These are phyloP conservation scores for Hephaestus fuliginosus DNA, from an alignment of 2,797 vertebrate species.

Conservation along the genomic window DNA sequence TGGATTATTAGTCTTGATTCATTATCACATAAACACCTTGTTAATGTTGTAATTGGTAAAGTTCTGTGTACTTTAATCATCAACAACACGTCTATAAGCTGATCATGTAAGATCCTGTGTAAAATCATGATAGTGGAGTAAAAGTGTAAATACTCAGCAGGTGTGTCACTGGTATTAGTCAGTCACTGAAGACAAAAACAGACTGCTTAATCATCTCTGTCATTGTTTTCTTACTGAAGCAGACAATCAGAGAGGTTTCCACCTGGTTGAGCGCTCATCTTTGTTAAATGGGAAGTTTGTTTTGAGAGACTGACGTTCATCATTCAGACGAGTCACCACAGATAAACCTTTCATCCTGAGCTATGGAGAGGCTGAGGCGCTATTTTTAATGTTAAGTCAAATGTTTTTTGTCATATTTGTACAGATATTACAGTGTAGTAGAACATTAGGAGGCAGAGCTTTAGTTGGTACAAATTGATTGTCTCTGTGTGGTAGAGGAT, in stretches of 20 bases:
- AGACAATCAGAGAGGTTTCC: conserved; percentile 14
- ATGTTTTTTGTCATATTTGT: conserved; percentile 1
- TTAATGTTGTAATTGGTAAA: neutral
- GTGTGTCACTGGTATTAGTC: neutral
- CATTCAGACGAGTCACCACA: conserved; percentile 42
- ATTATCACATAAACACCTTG: neutral
- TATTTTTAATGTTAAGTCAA: neutral
- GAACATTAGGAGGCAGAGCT: neutral
- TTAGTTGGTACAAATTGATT: neutral
- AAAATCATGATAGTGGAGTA: neutral
- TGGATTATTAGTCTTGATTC: neutral
- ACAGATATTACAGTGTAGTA: neutral
- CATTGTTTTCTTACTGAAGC: conserved; percentile 28
- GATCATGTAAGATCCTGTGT: neutral
- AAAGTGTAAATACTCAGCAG: neutral
- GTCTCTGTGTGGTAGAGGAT: conserved; percentile 11
- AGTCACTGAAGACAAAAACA: conserved; percentile 17
- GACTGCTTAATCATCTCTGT: conserved; percentile 26
- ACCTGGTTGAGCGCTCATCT: conserved; percentile 21
- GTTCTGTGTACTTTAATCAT: neutral
- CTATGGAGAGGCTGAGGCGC: neutral
- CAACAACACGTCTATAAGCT: neutral
- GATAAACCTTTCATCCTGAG: neutral
- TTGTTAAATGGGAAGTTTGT: conserved; percentile 45
- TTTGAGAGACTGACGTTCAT: conserved; percentile 25